Evolutionary conservation across 2,797 vertebrate genomes (phyloP), one percentile per base, ranked within the genome.

Genomic region (Denticeps clupeoides): DNA sequence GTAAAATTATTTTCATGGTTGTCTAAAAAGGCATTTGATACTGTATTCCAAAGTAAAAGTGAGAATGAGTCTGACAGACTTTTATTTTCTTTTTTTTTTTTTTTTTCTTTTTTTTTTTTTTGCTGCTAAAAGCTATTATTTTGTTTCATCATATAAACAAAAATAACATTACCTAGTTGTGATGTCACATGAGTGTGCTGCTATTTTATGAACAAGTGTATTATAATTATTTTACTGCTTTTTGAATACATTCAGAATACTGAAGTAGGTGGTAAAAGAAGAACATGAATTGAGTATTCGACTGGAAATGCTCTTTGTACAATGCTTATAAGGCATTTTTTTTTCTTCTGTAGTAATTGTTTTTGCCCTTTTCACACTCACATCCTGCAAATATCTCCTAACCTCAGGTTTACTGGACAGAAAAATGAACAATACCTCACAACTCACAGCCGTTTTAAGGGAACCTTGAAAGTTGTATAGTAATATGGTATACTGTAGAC

Each of bases 151-250:
- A 83, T 92, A 91, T 88, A 91, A 85, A 87, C 90, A 87, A 70
- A 83, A 83, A 91, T 91, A 90, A 94, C 91, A 91, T 90, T 90
- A 88, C 88, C 75, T 93, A 92, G 89, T 91, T 84, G 91, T 96
- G 92, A 93, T 91, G 90, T 97, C 91, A 96, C 92, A 81, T 89
- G 87, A 90, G 91, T 96, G 93, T 95, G 93, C 93, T 97, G 93
- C 93, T 97, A 96, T 96, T 93, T 95, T 97, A 93, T 93, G 96
- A 92, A 96, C 91, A 86, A 91, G 90, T 94, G 91, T 94, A 93
- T 83, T 84, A 82, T 95, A 94, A 85, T 95, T 93, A 95, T 95
- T 96, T 93, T 96, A 93, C 90, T 85, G 91, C 92, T 92, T 94
- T 90, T 89, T 85, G 81, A 77, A 83, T 81, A 82, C 74, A 84